Evolutionary conservation across 2,797 vertebrate genomes (phyloP).

Genomic region (Acanthurus lineatus): DNA sequence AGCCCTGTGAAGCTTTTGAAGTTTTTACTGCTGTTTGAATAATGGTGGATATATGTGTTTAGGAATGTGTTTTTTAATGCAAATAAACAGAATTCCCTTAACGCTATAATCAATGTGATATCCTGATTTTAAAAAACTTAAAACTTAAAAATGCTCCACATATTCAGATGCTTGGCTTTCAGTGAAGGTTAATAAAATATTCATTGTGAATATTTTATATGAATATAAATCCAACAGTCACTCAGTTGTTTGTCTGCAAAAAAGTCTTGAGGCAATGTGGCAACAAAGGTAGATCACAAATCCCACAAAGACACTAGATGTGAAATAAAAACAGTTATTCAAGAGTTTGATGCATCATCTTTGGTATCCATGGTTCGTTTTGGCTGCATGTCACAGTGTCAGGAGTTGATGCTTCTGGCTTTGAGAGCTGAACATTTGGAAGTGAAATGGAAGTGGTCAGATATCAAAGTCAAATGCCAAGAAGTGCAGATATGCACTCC

Average conservation of each 20-base stretch:
- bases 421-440: conserved; percentile 4
- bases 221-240: neutral
- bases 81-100: conserved; percentile 1
- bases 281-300: neutral
- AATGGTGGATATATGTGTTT: conserved; percentile 26
- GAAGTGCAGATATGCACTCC: conserved; percentile 4
- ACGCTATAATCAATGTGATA: neutral
- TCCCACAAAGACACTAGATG: neutral
- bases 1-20: conserved; percentile 38
- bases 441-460: conserved; percentile 29
- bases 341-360: neutral
- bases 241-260: neutral
- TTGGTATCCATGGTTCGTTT: neutral
- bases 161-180: neutral
- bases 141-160: neutral
- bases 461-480: conserved; percentile 20
- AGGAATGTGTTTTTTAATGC: conserved; percentile 5
- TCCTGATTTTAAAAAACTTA: neutral
- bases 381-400: conserved; percentile 4
- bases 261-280: neutral
- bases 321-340: neutral
- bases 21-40: conserved; percentile 17
- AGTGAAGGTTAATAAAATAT: neutral
- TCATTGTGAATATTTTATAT: neutral
- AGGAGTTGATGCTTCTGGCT: neutral